Conservation (phyloP, 30 jellyfish, hydroid and myxozoan genomes). For the Catostylus mosaicus region DNA sequence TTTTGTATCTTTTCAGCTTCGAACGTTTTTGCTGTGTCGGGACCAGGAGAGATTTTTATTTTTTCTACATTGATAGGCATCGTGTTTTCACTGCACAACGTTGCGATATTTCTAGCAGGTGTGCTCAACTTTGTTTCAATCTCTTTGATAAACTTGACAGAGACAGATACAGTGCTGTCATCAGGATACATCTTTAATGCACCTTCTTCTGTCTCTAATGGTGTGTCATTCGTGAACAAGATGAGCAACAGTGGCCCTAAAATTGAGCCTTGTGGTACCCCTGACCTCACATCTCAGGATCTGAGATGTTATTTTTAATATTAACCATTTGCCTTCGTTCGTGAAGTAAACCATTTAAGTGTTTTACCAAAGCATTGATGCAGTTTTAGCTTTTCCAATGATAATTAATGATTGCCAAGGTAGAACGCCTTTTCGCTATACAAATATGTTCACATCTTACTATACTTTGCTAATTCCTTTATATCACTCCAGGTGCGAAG, state of each 20-base stretch:
- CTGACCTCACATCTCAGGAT: constrained; percentile 75
- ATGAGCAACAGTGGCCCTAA: constrained; percentile 70
- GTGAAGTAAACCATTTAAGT: constrained; percentile 59
- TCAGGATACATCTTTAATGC: constrained; percentile 59
- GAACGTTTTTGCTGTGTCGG: constrained; percentile 70
- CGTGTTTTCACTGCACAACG: constrained; percentile 67
- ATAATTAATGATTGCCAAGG: constrained; percentile 32
- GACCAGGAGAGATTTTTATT: constrained; percentile 41
- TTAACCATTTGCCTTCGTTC: constrained; percentile 59
- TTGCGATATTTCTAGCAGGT: constrained; percentile 56
- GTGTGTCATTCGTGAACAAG: constrained; percentile 63
- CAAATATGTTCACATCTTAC: no score
- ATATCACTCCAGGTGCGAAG: no score
- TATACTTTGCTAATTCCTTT: no score
- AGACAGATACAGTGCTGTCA: constrained; percentile 57
- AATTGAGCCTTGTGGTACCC: constrained; percentile 75
- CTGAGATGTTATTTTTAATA: constrained; percentile 62
- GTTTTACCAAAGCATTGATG: constrained; percentile 64
- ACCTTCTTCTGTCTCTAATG: constrained; percentile 41
- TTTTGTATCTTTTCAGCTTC: constrained; percentile 66
- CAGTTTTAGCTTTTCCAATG: constrained; percentile 42
- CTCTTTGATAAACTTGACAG: constrained; percentile 49
- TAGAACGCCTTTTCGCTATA: constrained; percentile 38
- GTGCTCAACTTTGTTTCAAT: constrained; percentile 54
- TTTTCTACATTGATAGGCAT: constrained; percentile 47